Base-by-base conservation (phyloP, 2,888 invertebrate genomes). In the Polyploca ridens region DNA sequence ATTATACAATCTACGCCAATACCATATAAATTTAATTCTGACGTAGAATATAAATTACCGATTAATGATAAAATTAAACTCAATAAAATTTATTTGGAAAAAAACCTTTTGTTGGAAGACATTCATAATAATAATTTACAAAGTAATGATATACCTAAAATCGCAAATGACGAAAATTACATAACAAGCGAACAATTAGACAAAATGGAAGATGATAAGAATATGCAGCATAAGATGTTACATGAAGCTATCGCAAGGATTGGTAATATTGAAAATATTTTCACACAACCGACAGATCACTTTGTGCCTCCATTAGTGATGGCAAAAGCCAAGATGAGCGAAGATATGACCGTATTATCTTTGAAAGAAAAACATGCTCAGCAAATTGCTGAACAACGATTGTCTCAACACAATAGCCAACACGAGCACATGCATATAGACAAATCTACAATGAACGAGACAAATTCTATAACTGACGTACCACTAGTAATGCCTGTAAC, bases 241-340 rank as follows among this genome's bases (percentile, higher is more conserved):
- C 93, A 94, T 44, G 91, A 92, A 67, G 91, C 93, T 76, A 83
- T 93, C 57, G 91, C 93, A 0, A 83, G 90, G 41, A 84, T 88
- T 62, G 92, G 90, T n/a, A 92, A 90, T 68, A 84, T 90, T 63
- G 92, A 94, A 76, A 92, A 87, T 59, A 92, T 94, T 76, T 94
- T 93, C 73, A 93, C 90, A 10, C 94, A 93, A 74, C 90, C 94
- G 3, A 90, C 94, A 11, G 94, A 94, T 72, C 94, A 94, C 72
- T 94, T 94, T 73, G 87, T 94, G 35, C 94, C 94, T 5, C 94
- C 94, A 5, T 73, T 94, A 38, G 94, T 94, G 3, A 94, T 94
- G 92, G 94, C 94, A 35, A 94, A 94, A 72, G 90, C 94, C 62
- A 94, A 90, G 83, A 84, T 93, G 35, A 91, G 90, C 70, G 89